These are phyloP conservation scores for Chanos chanos DNA, from an alignment of 2,797 vertebrate genomes.

Conservation along the genomic window DNA sequence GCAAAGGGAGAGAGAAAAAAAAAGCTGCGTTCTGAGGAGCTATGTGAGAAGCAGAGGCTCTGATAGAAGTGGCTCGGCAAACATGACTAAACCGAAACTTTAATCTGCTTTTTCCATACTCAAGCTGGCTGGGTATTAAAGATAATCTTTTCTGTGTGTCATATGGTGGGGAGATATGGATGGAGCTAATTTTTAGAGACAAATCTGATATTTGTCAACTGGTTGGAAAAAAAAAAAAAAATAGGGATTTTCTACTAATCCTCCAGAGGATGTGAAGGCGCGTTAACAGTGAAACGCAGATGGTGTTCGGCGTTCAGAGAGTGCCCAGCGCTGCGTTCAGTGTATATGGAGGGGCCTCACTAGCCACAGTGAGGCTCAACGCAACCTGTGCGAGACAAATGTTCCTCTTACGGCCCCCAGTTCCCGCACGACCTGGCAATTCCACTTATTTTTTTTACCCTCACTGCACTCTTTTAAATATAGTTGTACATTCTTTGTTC, in stretches of 20 bases:
- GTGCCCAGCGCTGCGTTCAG: constrained; percentile 55
- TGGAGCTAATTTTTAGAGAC: constrained; percentile 82
- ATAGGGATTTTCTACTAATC: constrained; percentile 77
- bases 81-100: constrained; percentile 82
- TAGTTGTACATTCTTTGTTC: constrained; percentile 49
- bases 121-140: constrained; percentile 80
- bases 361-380: constrained; percentile 61
- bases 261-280: constrained; percentile 73
- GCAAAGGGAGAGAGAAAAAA: constrained; percentile 40
- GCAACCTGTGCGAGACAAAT: constrained; percentile 60
- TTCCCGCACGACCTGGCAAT: constrained; percentile 43
- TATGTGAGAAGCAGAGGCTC: constrained; percentile 56
- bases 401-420: constrained; percentile 7
- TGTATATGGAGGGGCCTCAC: constrained; percentile 55
- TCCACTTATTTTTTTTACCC: constrained; percentile 45
- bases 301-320: constrained; percentile 68
- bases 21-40: constrained; percentile 53
- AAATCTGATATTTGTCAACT: constrained; percentile 87
- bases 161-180: constrained; percentile 79
- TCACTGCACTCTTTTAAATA: constrained; percentile 5
- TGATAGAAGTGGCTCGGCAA: constrained; percentile 67
- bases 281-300: constrained; percentile 81
- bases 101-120: constrained; percentile 82
- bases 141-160: constrained; percentile 83
- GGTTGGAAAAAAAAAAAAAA: constrained; percentile 76